Conservation (phyloP, 92 coral and sea anemone species). For the Umimayanthus kanabou region DNA sequence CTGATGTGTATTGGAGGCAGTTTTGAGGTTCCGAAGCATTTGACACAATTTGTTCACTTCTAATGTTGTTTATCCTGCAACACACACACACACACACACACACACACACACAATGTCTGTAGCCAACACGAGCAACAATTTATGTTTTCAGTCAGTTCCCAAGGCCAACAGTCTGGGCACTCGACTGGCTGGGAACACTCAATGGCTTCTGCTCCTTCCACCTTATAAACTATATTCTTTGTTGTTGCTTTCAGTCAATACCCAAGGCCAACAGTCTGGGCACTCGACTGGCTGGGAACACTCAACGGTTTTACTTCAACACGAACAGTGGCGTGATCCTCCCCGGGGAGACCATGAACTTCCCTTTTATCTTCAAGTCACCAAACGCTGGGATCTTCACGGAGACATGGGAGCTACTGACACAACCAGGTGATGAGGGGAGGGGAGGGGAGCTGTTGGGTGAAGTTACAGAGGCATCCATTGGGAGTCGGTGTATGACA, state of each 20-base stretch:
- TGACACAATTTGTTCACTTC: too few species aligned
- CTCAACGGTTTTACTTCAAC: slow-evolving; percentile 95
- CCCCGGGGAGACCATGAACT: slow-evolving; percentile 95
- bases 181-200: slow-evolving; percentile 79
- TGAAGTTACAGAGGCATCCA: background rate
- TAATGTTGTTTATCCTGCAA: too few species aligned
- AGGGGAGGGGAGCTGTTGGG: background rate
- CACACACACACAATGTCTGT: too few species aligned
- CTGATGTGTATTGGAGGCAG: too few species aligned
- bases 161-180: slow-evolving; percentile 81
- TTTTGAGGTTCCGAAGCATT: too few species aligned
- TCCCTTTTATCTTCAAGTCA: slow-evolving; percentile 96
- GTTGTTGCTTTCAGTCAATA: too few species aligned
- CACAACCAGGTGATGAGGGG: slow-evolving; percentile 60
- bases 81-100: too few species aligned
- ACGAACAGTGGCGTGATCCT: slow-evolving; percentile 96
- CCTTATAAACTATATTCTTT: too few species aligned
- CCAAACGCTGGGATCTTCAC: slow-evolving; percentile 91
- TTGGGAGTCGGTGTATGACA: background rate
- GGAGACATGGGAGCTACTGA: slow-evolving; percentile 91
- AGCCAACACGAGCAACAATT: background rate
- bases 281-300: slow-evolving; percentile 79
- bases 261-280: slow-evolving; percentile 82
- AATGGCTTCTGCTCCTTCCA: slow-evolving; percentile 52
- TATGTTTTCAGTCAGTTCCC: slow-evolving; percentile 65